These are phyloP conservation scores for Onychorhynchus coronatus DNA, from an alignment of 2,113 vertebrate species.

Conservation along the genomic window DNA sequence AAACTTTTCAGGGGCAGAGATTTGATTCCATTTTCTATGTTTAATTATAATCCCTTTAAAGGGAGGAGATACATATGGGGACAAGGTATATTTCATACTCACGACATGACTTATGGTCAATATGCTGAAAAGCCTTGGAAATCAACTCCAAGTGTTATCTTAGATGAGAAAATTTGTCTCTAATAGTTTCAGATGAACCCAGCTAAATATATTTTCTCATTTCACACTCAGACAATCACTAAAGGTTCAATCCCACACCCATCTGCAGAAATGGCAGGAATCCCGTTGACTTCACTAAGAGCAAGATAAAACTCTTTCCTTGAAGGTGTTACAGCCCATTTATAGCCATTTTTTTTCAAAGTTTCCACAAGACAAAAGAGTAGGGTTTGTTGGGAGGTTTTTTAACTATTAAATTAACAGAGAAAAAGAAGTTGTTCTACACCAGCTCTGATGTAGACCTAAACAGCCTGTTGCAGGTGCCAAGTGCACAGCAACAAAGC, in stretches of 20 bases:
- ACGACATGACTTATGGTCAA: background rate
- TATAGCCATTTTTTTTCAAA: background rate
- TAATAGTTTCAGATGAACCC: conserved; percentile 20
- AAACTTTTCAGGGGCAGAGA: background rate
- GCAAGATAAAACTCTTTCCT: background rate
- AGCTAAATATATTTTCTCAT: conserved; percentile 45
- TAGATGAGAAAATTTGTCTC: conserved; percentile 2
- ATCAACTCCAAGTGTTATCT: background rate
- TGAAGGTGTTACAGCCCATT: background rate
- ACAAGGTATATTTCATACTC: background rate
- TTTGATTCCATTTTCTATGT: background rate
- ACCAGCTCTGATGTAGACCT: background rate
- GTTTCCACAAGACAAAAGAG: background rate
- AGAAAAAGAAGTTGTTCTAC: background rate
- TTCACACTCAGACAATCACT: conserved; percentile 45
- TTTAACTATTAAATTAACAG: background rate
- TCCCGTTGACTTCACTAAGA: conserved; percentile 4
- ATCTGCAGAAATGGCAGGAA: conserved; percentile 52
- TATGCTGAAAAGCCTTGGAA: background rate
- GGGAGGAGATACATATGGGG: fast-evolving
- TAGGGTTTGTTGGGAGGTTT: background rate
- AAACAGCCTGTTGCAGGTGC: background rate
- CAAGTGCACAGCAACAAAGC: background rate
- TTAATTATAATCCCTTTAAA: background rate
- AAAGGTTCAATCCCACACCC: conserved; percentile 30